Base-by-base conservation (phyloP, 2,797 vertebrate genomes). In the Alauda arvensis region DNA sequence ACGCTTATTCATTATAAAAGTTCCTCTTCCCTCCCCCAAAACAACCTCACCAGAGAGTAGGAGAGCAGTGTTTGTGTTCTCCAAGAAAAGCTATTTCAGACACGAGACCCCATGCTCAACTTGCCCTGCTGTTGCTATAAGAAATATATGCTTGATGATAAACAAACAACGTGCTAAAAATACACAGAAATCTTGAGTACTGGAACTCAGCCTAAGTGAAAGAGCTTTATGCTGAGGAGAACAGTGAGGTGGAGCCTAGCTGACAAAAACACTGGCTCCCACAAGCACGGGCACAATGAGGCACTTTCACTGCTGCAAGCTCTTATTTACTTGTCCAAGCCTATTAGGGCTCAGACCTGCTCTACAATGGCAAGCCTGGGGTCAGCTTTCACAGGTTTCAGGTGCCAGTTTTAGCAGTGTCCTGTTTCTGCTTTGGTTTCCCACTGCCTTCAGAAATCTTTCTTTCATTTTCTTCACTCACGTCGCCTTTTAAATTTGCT, bases 111-210 rank as follows among this genome's bases (percentile, higher is more conserved):
- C 63, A 24, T 11, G 33, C 77, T 92, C 82, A 62, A 76, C 68
- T 79, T 49, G 43, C 53, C 40, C 45, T 79, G 52, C 62, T 88
- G 71, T 53, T 89, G 62, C 72, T 66, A 10, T 29, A 84, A 94
- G 91, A 88, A 89, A 68, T 84, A 77, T 8, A 88, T 14, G n/a
- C 52, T 66, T 82, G 71, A 84, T 69, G 62, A 90, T 66, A 89
- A 91, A 92, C 79, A 90, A 92, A 80, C 59, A 83, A 56, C 60
- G 55, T n/a, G 48, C 85, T 93, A 93, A 95, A 91, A 90, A 86
- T 77, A 91, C 28, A 48, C 59, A 71, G 49, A 92, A 94, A 76
- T 90, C 84, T 51, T 75, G 53, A 88, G 29, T 20, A 31, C 61
- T 90, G 66, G 85, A 89, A 86, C 61, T 43, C 77, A 90, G 68